Evolutionary conservation across 2,888 invertebrate genomes (phyloP), one percentile per base, ranked within the genome.

Genomic region (Archips xylosteana): DNA sequence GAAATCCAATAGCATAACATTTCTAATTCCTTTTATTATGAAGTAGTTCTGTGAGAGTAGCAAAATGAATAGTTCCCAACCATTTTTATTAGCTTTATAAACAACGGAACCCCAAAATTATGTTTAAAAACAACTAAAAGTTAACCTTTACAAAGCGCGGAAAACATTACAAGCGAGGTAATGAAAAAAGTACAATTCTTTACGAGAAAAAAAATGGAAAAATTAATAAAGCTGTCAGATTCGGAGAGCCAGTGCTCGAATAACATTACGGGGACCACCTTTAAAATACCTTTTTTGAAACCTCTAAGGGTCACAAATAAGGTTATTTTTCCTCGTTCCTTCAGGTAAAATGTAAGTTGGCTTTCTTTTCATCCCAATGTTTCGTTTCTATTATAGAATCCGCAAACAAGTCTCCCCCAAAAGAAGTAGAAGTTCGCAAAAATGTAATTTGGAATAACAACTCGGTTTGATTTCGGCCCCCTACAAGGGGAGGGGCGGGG

Each of bases 391-490:
- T 90, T 89, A 90, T 83, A 84, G 80, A 83, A 83, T 83, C 81
- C 76, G 82, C 85, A 87, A 89, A 89, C 87, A 87, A 82, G 80
- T 67, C 51, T 83, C 80, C 83, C 84, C 85, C 83, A 82, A 82
- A 85, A 83, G 83, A 84, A 83, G 72, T 71, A 68, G 45, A 73
- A 73, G 86, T 85, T 86, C 84, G 81, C 80, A 87, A 89, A 89
- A 88, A 89, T 84, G 85, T 89, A 90, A 91, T 90, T 91, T 89
- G 86, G 79, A 88, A 91, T 86, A 90, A 89, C 90, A 91, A 88
- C 81, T 82, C 80, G 82, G 84, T 88, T 85, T 88, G 87, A 86
- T 88, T 87, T 81, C 70, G 78, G 65, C 75, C 81, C 79, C 81
- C 78, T 75, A 64, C 64, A 63, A 15, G 32, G 36, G 59, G 15